Base-by-base conservation (phyloP, 1,140 invertebrate genomes). In the Stenopsyche tienmushanensis region DNA sequence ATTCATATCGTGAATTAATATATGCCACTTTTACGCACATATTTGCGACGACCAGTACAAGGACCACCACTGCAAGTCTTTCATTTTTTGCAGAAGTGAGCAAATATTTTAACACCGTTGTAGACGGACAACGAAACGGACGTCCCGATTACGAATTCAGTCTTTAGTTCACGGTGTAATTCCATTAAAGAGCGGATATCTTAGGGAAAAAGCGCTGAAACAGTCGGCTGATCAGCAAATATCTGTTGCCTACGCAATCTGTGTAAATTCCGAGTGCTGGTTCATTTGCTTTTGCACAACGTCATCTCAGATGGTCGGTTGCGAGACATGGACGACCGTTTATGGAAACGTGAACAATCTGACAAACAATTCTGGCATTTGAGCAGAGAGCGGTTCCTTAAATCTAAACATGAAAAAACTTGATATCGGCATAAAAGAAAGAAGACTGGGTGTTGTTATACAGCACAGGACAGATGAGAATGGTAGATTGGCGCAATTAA, bases 251-350 rank as follows among this genome's bases (percentile, higher is more conserved):
- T 29, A 55, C 52, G 29, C 52, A 20, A 34, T 5, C 3, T 15
- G 24, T n/a, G n/a, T 34, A 34, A 34, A 34, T 34, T 34, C 29
- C 29, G 29, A 34, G 13, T 34, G 29, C 29, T 55, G 52, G 15
- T 13, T 20, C 26, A 15, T 55, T 34, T 34, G 29, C 29, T 55
- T 53, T 55, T 55, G 52, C 52, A 55, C 50, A 53, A 39, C 13
- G n/a, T 21, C n/a, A 50, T 18, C 15, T 34, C 29, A 34, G 15
- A 24, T 55, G 26, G 49, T 52, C 21, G 5, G 21, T 42, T 17
- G n/a, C n/a, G 29, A 13, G 13, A 20, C 29, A 20, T 29, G n/a
- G 52, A 55, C 29, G 7, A 39, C 52, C 52, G 9, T 55, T 25
- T 55, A 26, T 55, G 52, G 52, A 55, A 55, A 34, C 52, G 5